These are phyloP conservation scores for Mixornis gularis DNA, from an alignment of 2,113 vertebrate species.

Conservation along the genomic window DNA sequence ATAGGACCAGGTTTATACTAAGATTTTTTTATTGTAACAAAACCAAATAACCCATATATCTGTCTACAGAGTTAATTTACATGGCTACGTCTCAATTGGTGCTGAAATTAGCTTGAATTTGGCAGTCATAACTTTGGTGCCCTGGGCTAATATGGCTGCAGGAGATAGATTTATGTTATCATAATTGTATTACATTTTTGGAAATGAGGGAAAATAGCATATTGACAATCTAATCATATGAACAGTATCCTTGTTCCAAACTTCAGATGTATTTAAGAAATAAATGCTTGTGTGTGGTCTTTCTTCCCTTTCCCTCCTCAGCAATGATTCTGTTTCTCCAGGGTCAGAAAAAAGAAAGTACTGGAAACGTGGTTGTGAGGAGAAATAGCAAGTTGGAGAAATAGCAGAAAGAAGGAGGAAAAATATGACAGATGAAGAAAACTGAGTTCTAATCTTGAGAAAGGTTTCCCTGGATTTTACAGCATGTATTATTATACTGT, in stretches of 20 bases:
- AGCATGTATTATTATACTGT: background rate
- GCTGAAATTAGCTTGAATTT: background rate
- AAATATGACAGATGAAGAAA: background rate
- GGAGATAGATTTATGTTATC: background rate
- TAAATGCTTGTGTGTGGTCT: background rate
- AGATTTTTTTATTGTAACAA: background rate
- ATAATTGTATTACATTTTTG: background rate
- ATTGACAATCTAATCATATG: background rate
- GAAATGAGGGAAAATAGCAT: background rate
- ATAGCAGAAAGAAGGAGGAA: background rate
- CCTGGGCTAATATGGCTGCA: background rate
- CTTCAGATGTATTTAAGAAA: background rate
- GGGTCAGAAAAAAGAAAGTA: background rate
- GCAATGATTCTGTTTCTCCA: background rate
- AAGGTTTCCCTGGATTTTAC: background rate
- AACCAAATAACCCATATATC: background rate
- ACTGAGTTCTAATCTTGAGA: background rate
- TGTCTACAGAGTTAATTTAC: background rate
- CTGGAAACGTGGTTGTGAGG: background rate
- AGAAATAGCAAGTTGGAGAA: background rate
- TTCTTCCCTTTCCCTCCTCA: background rate
- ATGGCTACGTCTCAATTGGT: background rate
- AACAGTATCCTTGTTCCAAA: background rate
- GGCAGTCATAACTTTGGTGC: background rate
- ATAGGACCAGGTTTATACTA: background rate